Evolutionary conservation across 1,140 invertebrate genomes (phyloP), one percentile per base, ranked within the genome.

Genomic region (Metaphire vulgaris): DNA sequence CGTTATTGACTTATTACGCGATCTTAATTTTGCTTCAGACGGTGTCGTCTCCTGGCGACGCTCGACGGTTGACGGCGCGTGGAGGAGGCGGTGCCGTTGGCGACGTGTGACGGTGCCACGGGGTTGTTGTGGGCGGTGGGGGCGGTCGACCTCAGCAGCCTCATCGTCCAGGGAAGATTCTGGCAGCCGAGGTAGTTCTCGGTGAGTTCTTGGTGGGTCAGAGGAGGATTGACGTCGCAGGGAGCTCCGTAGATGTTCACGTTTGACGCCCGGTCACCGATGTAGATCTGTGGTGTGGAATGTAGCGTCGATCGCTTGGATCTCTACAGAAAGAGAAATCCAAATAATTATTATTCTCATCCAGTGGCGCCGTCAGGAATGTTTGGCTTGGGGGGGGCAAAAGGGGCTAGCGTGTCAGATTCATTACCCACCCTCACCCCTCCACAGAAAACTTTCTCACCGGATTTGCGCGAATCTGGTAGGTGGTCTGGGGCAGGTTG

Each of bases 201-300:
- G n/a, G 83, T 77, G 12, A 88, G 83, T 80, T 88, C 88, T 14
- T 82, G 74, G 28, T 80, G 73, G 0, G 84, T 83, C 72, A 87
- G 86, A 16, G 86, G 86, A 2, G 87, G 86, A 21, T 78, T 81
- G 68, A 87, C 82, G 74, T 88, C 82, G 79, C 88, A 88, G 0
- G 88, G 88, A 1, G 87, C 87, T 16, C 88, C 88, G 77, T 87
- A 87, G 6, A 88, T 81, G 30, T 85, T 88, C 21, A 83, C 74
- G 31, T 79, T 12, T 29, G 74, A 1, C 84, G 33, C 80, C 75
- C 26, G 30, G 31, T 34, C 73, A 14, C 67, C 74, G 28, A 2
- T 83, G 80, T 2, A 81, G 31, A 82, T 76, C 1, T 80, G 74
- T 2, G 87, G 86, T 12, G 79, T 81, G 1, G 87, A 88, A 6